Conservation (phyloP, 2,113 vertebrate species). For the Hassar affinis region DNA sequence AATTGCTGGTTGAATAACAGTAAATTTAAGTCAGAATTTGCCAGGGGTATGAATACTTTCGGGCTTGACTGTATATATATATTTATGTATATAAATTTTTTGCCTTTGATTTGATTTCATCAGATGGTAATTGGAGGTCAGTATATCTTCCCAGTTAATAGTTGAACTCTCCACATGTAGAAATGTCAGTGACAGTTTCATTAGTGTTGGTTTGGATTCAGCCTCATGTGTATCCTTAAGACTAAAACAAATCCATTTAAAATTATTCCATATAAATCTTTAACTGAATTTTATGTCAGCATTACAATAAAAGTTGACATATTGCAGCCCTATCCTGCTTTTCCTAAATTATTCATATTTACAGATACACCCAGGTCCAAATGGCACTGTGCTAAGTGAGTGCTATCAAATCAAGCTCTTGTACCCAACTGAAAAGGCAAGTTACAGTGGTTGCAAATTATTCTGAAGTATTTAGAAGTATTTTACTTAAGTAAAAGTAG, state of each 20-base stretch:
- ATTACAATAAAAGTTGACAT: neutral
- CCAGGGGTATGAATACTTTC: no score
- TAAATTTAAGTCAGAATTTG: no score
- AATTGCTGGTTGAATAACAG: no score
- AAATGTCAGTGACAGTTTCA: neutral
- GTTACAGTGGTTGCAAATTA: no score
- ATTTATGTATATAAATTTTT: no score
- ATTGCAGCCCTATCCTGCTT: no score
- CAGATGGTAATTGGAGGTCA: neutral
- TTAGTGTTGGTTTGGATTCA: neutral
- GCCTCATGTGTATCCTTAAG: neutral
- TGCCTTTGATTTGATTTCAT: neutral
- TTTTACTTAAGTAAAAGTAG: no score
- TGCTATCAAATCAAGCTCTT: no score
- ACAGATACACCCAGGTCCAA: neutral
- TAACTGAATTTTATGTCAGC: neutral
- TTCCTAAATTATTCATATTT: neutral
- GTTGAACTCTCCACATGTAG: neutral
- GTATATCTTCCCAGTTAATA: neutral
- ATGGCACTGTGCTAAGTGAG: neutral
- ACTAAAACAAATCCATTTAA: neutral
- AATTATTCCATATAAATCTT: neutral
- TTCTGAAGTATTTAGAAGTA: no score
- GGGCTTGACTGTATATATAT: no score
- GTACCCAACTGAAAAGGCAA: no score